Base-by-base conservation (phyloP, 2,113 vertebrate species). In the Centropristis striata region DNA sequence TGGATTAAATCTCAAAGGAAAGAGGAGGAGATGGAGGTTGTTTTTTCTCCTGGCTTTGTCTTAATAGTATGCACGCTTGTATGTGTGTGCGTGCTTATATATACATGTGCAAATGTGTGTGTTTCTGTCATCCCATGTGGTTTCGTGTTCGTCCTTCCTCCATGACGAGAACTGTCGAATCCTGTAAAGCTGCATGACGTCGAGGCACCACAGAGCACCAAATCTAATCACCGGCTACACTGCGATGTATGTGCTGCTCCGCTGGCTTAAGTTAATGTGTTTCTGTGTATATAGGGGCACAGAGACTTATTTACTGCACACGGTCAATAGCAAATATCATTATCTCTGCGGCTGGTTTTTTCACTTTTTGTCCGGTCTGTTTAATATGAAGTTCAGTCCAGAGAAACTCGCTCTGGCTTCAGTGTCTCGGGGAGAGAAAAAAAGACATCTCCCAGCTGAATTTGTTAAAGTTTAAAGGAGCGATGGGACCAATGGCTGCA, bases 1-100 rank as follows among this genome's bases (percentile, higher is more conserved):
- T 58, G 86, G 85, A 88, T 93, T 91, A 82, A 87, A 87, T 91
- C 87, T 93, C 86, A 87, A 90, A 91, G 90, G 86, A 78, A 84
- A 79, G 71, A 50, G 61, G 59, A 85, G 71, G 72, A 69, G 69
- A 85, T 71, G 53, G 72, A 75, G 64, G 54, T 75, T 78, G 41
- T 87, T 84, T 87, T 32, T 88, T 83, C 81, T 78, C 41, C 47
- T 63, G 20, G 73, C 78, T 87, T 83, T 79, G 61, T 86, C 80
- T 90, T 81, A 78, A 83, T 81, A 80, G 81, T 86, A 74, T 88
- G 70, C 39, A 25, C 1, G 58, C n/a, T 0, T 81, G 60, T 71
- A 60, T 66, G 49, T 63, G 57, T 42, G n/a, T 42, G 13, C 69
- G 55, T 66, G 23, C 39, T 32, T 44, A 28, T 77, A 60, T 51